These are phyloP conservation scores for Sandelia bainsii DNA, from an alignment of 2,797 vertebrate species.

Conservation along the genomic window DNA sequence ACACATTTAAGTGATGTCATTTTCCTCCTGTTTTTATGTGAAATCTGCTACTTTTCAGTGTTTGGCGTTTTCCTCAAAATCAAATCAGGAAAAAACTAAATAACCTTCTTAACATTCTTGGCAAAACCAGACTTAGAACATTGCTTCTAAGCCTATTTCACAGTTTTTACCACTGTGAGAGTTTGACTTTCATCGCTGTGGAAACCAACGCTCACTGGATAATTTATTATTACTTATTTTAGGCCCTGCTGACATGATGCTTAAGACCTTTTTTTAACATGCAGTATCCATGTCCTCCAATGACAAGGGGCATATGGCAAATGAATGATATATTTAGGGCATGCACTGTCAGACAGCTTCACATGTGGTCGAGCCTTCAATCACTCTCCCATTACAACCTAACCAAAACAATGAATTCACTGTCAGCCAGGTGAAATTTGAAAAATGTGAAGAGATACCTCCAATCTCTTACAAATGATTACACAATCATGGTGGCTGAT, in stretches of 20 bases:
- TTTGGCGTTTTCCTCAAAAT: constrained; percentile 8
- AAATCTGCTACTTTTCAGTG: not conserved
- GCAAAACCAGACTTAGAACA: not conserved
- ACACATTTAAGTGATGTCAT: not conserved
- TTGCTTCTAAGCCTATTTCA: constrained; percentile 6
- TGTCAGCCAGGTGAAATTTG: constrained; percentile 60
- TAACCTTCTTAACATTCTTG: not conserved
- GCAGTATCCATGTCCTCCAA: not conserved
- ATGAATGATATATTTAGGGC: constrained; percentile 62
- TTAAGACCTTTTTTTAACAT: constrained; percentile 2
- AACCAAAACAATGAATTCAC: constrained; percentile 53
- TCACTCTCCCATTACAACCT: constrained; percentile 41
- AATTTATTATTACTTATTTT: constrained; percentile 14
- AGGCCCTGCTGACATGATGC: constrained; percentile 8
- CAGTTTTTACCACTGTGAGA: not conserved
- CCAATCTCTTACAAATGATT: constrained; percentile 55
- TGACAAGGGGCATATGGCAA: constrained; percentile 27
- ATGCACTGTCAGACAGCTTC: constrained; percentile 47
- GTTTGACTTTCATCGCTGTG: constrained; percentile 4
- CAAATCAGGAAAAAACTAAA: not conserved
- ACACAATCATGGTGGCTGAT: constrained; percentile 34
- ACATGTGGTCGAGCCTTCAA: constrained; percentile 30
- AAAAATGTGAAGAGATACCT: constrained; percentile 54
- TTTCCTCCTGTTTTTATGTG: not conserved
- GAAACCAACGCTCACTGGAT: constrained; percentile 4